Base-by-base conservation (phyloP, 1,140 invertebrate genomes). In the Cyphomyrmex costatus region DNA sequence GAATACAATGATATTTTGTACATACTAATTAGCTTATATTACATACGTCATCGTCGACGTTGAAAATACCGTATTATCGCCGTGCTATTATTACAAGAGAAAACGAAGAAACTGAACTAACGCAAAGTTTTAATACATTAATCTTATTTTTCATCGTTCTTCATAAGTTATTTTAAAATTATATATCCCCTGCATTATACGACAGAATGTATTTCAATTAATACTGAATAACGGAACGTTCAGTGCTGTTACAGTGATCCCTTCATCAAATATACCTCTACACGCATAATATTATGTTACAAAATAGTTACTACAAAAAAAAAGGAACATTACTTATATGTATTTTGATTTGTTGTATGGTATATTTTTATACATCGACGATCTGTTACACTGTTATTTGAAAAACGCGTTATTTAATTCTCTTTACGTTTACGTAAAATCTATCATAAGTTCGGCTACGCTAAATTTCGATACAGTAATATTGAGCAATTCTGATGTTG, bases 401-500 rank as follows among this genome's bases (percentile, higher is more conserved):
- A 63, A 61, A 36, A 83, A 89, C 77, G 84, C 24, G 30, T 82
- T 65, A 21, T 49, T 19, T 16, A 77, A 78, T 63, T 71, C 65
- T 73, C 42, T 49, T 77, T 63, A 51, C 46, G 53, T 66, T 83
- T 8, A 42, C 21, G 65, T 63, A 87, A 90, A 76, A 88, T 46
- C 73, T 74, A 88, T 66, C 36, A 19, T 79, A 66, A 73, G 19
- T 86, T 86, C 68, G 46, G 10, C 70, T 90, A 90, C 42, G 61
- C 70, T 77, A 82, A 60, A 58, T 58, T 49, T 86, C 33, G 88
- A 82, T 87, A 87, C 79, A 78, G 73, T 61, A 66, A 60, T 73
- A 88, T 88, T 84, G 83, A 88, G 89, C 90, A 90, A 84, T 65
- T 76, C 42, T 65, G 79, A 90, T 88, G 84, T 82, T 88, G 16